Evolutionary conservation across 2,797 vertebrate genomes (phyloP), one percentile per base, ranked within the genome.

Genomic region (Steatocranus sp.): DNA sequence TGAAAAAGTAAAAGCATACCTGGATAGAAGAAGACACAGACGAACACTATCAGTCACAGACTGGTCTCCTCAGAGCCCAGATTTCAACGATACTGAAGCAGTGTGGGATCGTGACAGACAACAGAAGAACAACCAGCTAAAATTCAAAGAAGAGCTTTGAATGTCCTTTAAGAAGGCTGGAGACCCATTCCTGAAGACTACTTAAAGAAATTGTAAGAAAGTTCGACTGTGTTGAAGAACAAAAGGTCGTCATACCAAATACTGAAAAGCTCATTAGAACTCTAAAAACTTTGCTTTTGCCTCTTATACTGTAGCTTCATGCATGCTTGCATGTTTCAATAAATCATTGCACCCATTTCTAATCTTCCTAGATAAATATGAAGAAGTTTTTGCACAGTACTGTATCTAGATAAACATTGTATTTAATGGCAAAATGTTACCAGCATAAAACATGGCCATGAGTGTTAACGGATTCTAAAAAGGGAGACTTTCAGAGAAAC

Each of bases 11-110:
- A 43, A 68, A 17, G 15, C 2, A 23, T 18, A 4, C 20, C 0
- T 25, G 38, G 38, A 38, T 63, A 14, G n/a, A 63, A 63, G 4
- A 36, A 66, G n/a, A 38, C 34, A 70, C 14, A 7, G 6, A 17
- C 14, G 63, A 68, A 15, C 20, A 68, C 8, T 41, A 1, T 68
- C 3, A 68, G 36, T 68, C 20, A 43, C 0, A 0, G 63, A 68
- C 38, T 43, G 20, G 36, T 68, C 20, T 43, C 20, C 8, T 1
- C 36, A 15, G 36, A 68, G 36, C 61, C 12, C 12, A n/a, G 38
- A 11, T 0, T 25, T 68, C 63, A 43, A 27, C 9, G 1, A 18
- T 27, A 0, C 10, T 70, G 14, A 46, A 70, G 3, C 23, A 46
- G 58, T 38, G n/a, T 63, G 32, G 32, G 58, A 63, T 17, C 3